Base-by-base conservation (phyloP, 1,140 invertebrate genomes). In the Sweltsa coloradensis region DNA sequence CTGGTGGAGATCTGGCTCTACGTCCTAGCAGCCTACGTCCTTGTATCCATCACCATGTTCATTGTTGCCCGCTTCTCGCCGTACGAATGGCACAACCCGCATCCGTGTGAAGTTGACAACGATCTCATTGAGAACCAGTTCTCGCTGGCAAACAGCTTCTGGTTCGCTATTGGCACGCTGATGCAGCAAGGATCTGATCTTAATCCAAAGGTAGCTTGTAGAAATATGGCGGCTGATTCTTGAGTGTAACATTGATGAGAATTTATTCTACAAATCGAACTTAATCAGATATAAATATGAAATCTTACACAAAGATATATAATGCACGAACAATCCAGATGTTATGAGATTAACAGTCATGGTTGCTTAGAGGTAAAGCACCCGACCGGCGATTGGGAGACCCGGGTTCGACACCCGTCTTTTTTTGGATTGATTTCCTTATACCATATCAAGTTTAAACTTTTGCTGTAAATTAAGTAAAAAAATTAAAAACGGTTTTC, bases 1-100 rank as follows among this genome's bases (percentile, higher is more conserved):
- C 87, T 1, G n/a, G 75, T 82, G 41, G 83, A 88, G 58, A 88
- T 91, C 47, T 86, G 85, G 85, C 63, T 86, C 19, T 86, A 83
- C 62, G 78, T 85, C 40, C 62, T 88, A 6, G 78, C 80, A 0
- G 83, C 83, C 25, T 88, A 87, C 62, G 67, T 84, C 9, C 67
- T 85, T 18, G 85, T 87, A 18, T 85, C 82, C 2, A 71, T 87
- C 49, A 85, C 83, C 14, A 85, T 90, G 73, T 90, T 87, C 65
- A 71, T 89, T 16, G 79, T 91, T 16, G 85, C 86, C 4, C 65
- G 78, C 47, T 85, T 89, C 62, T 84, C 79, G 24, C 84, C 84
- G 0, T 83, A 85, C 61, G 83, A 87, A 57, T 88, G 83, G 83
- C 76, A 80, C 57, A 81, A 82, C 57, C 79, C 81, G 1, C 78